A percentile compares a stretch with the other conserved stretches of the same genome.
phyloP scores from a whole-genome alignment of 2,888 invertebrate species.

The Agrotis clavis region DNA sequence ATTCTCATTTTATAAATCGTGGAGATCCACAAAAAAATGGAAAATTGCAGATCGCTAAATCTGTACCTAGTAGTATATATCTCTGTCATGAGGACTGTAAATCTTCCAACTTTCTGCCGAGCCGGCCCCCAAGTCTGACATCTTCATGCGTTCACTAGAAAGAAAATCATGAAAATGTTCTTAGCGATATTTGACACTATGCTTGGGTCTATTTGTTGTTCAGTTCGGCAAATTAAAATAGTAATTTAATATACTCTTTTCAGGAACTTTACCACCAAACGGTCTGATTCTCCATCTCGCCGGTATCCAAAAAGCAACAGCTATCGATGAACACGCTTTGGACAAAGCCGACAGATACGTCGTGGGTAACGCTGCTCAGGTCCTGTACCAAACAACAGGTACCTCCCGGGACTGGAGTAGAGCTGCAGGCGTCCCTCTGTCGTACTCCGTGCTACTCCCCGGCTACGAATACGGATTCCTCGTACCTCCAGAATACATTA shows the following conservation, averaged over 20 bases:
- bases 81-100: too few species aligned
- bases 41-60: not conserved
- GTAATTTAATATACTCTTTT: conserved; percentile 14
- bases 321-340: conserved; percentile 85
- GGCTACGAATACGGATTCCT: conserved; percentile 91
- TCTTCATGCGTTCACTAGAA: too few species aligned
- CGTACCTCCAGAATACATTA: conserved; percentile 89
- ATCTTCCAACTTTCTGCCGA: too few species aligned
- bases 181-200: too few species aligned
- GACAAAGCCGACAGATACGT: conserved; percentile 84
- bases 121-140: too few species aligned
- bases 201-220: too few species aligned
- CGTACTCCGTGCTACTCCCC: conserved; percentile 93
- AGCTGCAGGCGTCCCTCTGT: conserved; percentile 90
- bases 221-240: too few species aligned
- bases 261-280: conserved; percentile 89
- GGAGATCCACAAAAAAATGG: not conserved
- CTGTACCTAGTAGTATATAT: too few species aligned
- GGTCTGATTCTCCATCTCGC: conserved; percentile 84
- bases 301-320: conserved; percentile 83
- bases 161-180: too few species aligned
- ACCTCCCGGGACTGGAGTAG: conserved; percentile 94
- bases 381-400: conserved; percentile 92
- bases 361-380: conserved; percentile 90
- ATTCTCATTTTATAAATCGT: too few species aligned